Base-by-base conservation (phyloP, 23 tunicate genomes). In the Diplosoma virens region DNA sequence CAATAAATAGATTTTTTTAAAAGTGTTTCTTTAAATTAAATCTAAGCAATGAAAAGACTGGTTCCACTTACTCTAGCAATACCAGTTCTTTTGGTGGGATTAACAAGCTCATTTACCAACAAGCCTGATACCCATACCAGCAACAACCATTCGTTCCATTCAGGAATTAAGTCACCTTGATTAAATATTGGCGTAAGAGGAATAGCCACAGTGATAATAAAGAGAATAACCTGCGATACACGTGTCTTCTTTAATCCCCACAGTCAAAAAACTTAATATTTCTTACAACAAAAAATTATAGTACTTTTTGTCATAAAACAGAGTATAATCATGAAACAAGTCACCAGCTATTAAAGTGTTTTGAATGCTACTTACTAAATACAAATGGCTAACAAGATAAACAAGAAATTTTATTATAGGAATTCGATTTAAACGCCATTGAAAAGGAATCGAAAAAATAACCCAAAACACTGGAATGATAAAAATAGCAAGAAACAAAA, bases 81-180 rank as follows among this genome's bases (percentile, higher is more conserved):
- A 0, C 92, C 92, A 28, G 97, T 75, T 32, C 97, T 59, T 47
- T 52, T 66, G 25, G 84, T 72, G 0, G 87, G 97, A 35, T 77
- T 80, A 28, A 92, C 85, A 3, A 92, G 32, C 70, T 92, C 97
- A 53, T 85, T 81, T 25, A 92, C 97, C 47, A 92, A 61, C 47
- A 85, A 92, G 6, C 97, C 97, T 33, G 97, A 64, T 11, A 92
- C 83, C 97, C 97, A 92, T 3, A 85, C 83, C 58, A 92, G 76
- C 55, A 92, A 35, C 79, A 92, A 34, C 87, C 87, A 82, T 59
- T 92, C 97, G 46, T 85, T 76, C 87, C 89, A 83, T 30, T 56
- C 33, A 45, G 97, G 97, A 29, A 81, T 64, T 3, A 92, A 32
- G 48, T 89, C 88, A 22, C 36, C 79, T 85, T 76, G 79, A 16